Percentiles rank a stretch among this genome's conserved stretches.
Conservation (phyloP, 2,888 invertebrate genomes). For the Tipula confusa region DNA sequence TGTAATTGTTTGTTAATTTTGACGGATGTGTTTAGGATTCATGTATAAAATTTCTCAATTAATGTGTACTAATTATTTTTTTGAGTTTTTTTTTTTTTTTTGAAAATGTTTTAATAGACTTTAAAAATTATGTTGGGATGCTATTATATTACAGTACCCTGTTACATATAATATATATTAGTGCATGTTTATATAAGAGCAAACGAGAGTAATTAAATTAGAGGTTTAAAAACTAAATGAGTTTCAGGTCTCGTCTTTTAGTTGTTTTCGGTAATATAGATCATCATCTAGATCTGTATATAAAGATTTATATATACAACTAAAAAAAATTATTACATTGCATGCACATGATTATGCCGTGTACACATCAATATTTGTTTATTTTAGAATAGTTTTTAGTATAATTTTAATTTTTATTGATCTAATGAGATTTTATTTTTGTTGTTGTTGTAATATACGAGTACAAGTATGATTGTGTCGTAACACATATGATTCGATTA, state of each 20-base stretch:
- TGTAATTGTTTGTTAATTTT: slow-evolving; percentile 25
- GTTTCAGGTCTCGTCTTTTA: background rate
- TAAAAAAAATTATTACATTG: background rate
- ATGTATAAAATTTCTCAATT: background rate
- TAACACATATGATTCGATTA: background rate
- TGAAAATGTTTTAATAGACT: background rate
- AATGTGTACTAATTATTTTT: background rate
- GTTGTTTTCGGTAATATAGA: background rate
- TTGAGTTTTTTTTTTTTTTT: background rate
- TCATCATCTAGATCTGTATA: background rate
- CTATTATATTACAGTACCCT: background rate
- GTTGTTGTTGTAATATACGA: background rate
- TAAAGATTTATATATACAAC: background rate
- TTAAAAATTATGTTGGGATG: background rate
- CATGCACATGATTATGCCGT: background rate
- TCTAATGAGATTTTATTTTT: background rate
- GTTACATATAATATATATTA: no score
- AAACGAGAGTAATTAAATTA: background rate
- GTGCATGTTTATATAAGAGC: background rate
- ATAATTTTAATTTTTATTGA: background rate
- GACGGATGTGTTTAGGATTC: background rate
- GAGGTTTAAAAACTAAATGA: background rate
- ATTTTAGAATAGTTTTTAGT: background rate
- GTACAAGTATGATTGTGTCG: background rate
- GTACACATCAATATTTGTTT: background rate